Base-by-base conservation (phyloP, 37 sponge, comb jelly and placozoan species). In the Cliona cf. orientalis region DNA sequence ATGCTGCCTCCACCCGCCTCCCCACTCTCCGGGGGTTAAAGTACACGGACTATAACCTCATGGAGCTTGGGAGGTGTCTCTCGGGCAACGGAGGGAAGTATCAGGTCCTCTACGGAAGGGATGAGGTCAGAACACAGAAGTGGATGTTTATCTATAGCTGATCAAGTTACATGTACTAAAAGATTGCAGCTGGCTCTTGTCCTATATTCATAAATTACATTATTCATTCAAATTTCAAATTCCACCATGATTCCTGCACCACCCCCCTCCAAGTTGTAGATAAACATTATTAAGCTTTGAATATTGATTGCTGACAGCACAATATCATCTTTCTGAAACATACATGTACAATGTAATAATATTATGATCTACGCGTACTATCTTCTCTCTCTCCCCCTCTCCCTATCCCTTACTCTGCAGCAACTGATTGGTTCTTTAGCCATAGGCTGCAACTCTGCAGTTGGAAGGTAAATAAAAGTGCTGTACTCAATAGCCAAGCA, bases 11-110 rank as follows among this genome's bases (percentile, higher is more conserved):
- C 23, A 69, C 69, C 25, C 64, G 72, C 3, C 75, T 93, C 7
- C 87, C 93, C 2, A 86, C 82, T 0, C 70, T 93, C 9, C 63
- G 83, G 35, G 93, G 93, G 7, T 23, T 93, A 29, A 93, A 93
- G 59, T 93, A 66, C 53, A 79, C 82, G 28, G 41, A 62, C 37
- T 49, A 57, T 5, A 74, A 89, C 58, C 78, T 93, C 39, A 26
- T 42, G 23, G 74, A 82, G 55, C 85, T 78, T 40, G 76, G 79
- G n/a, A 72, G 90, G 6, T 89, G 93, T 45, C 61, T 89, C 2
- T 35, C 60, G 23, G 42, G 58, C 63, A 57, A 71, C 19, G 79
- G 79, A 6, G 72, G 82, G n/a, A 85, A 71, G 34, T 86, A 79
- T 46, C 83, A 80, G 55, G 72, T 93, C 26, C 23, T 93, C 57